Percentiles rank a stretch among this genome's conserved stretches.
Conservation (phyloP, 2,113 vertebrate genomes). For the Conger conger region DNA sequence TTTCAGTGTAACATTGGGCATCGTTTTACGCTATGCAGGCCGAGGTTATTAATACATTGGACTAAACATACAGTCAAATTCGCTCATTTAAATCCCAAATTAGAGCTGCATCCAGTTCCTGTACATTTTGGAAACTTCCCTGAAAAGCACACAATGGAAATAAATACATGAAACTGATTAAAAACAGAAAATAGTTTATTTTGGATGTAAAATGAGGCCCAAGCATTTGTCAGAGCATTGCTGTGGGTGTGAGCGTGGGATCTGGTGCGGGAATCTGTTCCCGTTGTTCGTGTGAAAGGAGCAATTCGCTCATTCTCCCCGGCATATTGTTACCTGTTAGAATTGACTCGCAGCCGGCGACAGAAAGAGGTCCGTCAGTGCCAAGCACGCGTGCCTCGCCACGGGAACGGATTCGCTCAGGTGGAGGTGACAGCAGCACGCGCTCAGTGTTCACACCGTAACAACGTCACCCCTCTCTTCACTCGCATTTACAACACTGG, state of each 20-base stretch:
- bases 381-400: not conserved
- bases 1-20: too few species aligned
- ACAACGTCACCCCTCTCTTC: not conserved
- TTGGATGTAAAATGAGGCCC: too few species aligned
- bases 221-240: not conserved
- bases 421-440: not conserved
- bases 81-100: too few species aligned
- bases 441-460: not conserved
- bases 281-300: slow-evolving; percentile 4
- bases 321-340: slow-evolving; percentile 4
- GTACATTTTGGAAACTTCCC: too few species aligned
- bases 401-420: not conserved
- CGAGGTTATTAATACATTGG: too few species aligned
- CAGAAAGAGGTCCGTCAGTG: not conserved
- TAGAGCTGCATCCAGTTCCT: too few species aligned
- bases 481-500: not conserved
- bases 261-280: not conserved
- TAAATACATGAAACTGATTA: too few species aligned
- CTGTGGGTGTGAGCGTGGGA: slow-evolving; percentile 8
- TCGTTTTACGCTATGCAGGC: too few species aligned
- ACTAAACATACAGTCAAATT: too few species aligned
- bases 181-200: too few species aligned
- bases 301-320: not conserved
- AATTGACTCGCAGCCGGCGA: not conserved
- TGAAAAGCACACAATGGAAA: too few species aligned